Base-by-base conservation (phyloP, 2,888 invertebrate species). In the Brachypterus glaber region DNA sequence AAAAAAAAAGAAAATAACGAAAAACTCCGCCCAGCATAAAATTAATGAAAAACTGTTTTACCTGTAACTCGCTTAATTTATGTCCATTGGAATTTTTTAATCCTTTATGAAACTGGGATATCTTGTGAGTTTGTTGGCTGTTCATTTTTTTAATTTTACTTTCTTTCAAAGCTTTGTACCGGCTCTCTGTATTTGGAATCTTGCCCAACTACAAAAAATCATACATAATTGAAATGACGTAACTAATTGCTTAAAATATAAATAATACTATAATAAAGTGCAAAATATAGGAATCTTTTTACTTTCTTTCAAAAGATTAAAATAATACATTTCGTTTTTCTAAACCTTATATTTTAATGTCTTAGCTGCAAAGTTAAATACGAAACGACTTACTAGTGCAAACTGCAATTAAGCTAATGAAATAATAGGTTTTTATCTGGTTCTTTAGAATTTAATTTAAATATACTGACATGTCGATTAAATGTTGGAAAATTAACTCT, bases 81-180 rank as follows among this genome's bases (percentile, higher is more conserved):
- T 82, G 79, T 59, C 90, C 89, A 48, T 79, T 77, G 51, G 86
- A 81, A 60, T 82, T 81, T 76, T 90, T 90, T 64, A 92, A 77
- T 61, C 82, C 82, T 76, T 90, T 90, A 75, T 92, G 92, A 72
- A 92, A 92, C 73, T 88, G 86, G 61, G 90, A 85, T 63, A 92
- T 89, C 74, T 90, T 90, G 70, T 85, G 83, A 69, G 88, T 85
- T 72, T 89, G 83, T 64, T 82, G 78, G 31, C 84, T 82, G 50
- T 82, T 85, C 67, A 90, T 70, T 58, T 87, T 85, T 52, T 83
- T 78, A 66, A 91, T 85, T 77, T 85, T 87, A 75, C 82, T 82
- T 76, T 86, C 86, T 82, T 88, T 88, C 77, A 86, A 75, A 70
- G 86, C 85, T 67, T 79, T 77, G 71, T 85, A 88, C 61, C 82